Evolutionary conservation across 1,140 invertebrate species (phyloP).

Genomic region (Lordiphosa stackelbergi): DNA sequence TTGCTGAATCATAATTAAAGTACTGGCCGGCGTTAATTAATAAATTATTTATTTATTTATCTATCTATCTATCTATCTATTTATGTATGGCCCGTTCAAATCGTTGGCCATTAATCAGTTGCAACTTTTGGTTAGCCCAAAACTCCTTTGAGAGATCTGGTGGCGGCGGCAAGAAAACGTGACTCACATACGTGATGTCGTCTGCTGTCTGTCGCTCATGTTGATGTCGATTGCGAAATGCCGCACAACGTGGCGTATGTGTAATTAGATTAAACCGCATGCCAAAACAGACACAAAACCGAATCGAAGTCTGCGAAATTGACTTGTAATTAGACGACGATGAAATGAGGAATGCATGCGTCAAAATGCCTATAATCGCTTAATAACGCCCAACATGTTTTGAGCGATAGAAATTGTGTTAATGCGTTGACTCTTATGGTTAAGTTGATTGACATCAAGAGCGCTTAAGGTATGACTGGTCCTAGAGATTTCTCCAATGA

Average conservation of each 20-base stretch:
- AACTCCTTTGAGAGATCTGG: conserved; percentile 67
- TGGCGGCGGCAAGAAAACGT: conserved; percentile 65
- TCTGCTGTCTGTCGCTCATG: conserved; percentile 14
- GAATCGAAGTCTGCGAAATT: conserved; percentile 57
- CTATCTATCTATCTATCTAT: conserved; percentile 14
- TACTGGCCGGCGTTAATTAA: conserved; percentile 62
- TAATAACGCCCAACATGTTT: conserved; percentile 17
- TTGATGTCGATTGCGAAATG: conserved; percentile 46
- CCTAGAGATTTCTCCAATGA: no score
- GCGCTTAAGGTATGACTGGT: no score
- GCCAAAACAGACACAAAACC: conserved; percentile 59
- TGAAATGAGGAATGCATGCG: conserved; percentile 49
- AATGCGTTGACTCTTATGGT: no score
- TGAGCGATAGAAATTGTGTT: neutral
- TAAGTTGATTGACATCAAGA: no score
- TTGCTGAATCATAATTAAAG: conserved; percentile 25
- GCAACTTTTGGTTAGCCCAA: conserved; percentile 38
- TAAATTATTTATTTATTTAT: conserved; percentile 61
- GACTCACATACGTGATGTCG: conserved; percentile 56
- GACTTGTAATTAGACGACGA: conserved; percentile 65
- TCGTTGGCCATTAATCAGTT: conserved; percentile 66
- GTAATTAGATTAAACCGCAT: conserved; percentile 75
- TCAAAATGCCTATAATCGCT: conserved; percentile 11
- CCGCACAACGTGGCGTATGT: conserved; percentile 72
- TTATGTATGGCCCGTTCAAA: conserved; percentile 58